Conservation (phyloP, 1,140 invertebrate species). For the Diprion similis region DNA sequence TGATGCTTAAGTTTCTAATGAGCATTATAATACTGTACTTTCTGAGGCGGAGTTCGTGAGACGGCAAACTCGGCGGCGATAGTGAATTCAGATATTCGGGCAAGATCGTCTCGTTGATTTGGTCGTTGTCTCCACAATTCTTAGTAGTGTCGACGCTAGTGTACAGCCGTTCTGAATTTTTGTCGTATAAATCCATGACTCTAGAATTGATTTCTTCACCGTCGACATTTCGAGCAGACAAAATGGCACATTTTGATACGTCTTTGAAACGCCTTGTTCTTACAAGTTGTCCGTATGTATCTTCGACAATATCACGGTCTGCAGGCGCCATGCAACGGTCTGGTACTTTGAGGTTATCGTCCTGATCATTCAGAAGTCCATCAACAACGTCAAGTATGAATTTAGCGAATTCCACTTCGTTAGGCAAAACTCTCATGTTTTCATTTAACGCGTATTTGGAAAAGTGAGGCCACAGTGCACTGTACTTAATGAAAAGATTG, state of each 20-base stretch:
- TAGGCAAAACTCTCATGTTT: slow-evolving; percentile 21
- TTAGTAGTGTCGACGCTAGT: slow-evolving; percentile 25
- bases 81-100: slow-evolving; percentile 33
- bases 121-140: slow-evolving; percentile 16
- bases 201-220: slow-evolving; percentile 33
- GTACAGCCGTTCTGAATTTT: slow-evolving; percentile 14
- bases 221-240: slow-evolving; percentile 28
- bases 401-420: slow-evolving; percentile 23
- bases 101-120: slow-evolving; percentile 19
- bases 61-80: slow-evolving; percentile 31
- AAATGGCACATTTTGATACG: slow-evolving; percentile 24
- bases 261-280: slow-evolving; percentile 2
- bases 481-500: slow-evolving; percentile 28
- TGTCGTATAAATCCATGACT: slow-evolving; percentile 23
- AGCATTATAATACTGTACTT: slow-evolving; percentile 31
- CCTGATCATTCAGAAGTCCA: slow-evolving; percentile 26
- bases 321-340: slow-evolving; percentile 13
- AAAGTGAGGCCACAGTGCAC: slow-evolving; percentile 24
- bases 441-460: slow-evolving; percentile 22
- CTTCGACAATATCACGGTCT: slow-evolving; percentile 12
- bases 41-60: slow-evolving; percentile 31
- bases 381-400: slow-evolving; percentile 27
- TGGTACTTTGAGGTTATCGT: slow-evolving; percentile 28
- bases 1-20: slow-evolving; percentile 27
- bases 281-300: slow-evolving; percentile 19